Base-by-base conservation (phyloP, 2,797 vertebrate species). In the Anableps anableps region DNA sequence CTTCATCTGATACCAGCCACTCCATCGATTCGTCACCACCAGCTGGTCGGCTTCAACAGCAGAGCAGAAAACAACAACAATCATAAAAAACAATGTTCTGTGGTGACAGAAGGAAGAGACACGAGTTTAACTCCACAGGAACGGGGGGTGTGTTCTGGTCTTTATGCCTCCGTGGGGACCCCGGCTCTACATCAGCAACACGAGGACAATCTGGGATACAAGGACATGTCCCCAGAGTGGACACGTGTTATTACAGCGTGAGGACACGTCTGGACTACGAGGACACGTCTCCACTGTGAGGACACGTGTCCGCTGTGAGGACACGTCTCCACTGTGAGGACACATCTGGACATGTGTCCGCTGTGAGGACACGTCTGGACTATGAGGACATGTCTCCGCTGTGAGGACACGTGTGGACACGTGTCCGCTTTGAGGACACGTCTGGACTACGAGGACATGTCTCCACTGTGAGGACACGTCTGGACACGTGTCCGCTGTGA, bases 101-200 rank as follows among this genome's bases (percentile, higher is more conserved):
- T 13, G 74, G 36, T 74, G 31, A 83, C 77, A 83, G 83, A 21
- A 9, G 11, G 41, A 78, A n/a, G 48, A 83, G 78, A 78, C 51
- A 29, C 26, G n/a, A 79, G 80, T 74, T 79, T 81, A 86, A 83
- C 76, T 86, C 85, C 88, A 90, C 88, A 88, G 83, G 83, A 88
- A 85, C 80, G 0, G 19, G 21, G 51, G 1, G 53, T 76, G 80
- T 83, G 43, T 76, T 41, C 71, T 47, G 60, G 76, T 80, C 58
- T 79, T 41, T 79, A 38, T 77, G 71, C 68, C 45, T 77, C 43
- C 45, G 78, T 68, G 55, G 21, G 77, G 43, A 77, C 64, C 0
- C 1, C 14, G 1, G 34, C 34, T 21, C 8, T 21, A 16, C 7
- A 21, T 14, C 62, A 66, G 17, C 34, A 34, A 64, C 4, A 36